Percentiles rank a stretch among this genome's conserved stretches.
Conservation (phyloP, 2,113 vertebrate genomes). For the Indri indri region DNA sequence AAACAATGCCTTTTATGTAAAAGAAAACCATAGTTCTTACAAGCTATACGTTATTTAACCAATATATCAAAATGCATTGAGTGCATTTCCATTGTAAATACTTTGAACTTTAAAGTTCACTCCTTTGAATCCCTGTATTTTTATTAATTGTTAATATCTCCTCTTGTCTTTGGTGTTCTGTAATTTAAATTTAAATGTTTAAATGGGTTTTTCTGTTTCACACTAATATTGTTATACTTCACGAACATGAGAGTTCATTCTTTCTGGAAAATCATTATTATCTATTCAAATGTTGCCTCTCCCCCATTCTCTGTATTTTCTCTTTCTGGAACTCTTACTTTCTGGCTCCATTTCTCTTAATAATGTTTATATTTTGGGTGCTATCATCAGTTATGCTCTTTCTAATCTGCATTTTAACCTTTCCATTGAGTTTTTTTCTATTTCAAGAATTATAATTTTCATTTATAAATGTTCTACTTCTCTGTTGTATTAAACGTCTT, state of each 20-base stretch:
- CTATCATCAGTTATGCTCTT: neutral
- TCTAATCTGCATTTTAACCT: neutral
- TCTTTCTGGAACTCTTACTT: neutral
- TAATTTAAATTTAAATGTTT: neutral
- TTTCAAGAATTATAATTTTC: neutral
- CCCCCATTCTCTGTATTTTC: neutral
- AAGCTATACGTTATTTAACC: neutral
- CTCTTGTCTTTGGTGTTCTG: neutral
- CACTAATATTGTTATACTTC: neutral
- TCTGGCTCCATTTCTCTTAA: neutral
- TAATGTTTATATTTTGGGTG: neutral
- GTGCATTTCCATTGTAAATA: neutral
- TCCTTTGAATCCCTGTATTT: neutral
- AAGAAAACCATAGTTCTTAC: neutral
- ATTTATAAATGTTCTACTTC: neutral
- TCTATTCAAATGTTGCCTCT: neutral
- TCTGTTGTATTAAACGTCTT: neutral
- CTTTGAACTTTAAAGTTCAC: constrained; percentile 16
- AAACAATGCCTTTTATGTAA: neutral
- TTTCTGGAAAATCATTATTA: constrained; percentile 12
- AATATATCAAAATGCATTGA: neutral
- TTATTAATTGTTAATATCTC: neutral
- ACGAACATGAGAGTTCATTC: neutral
- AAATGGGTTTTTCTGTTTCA: neutral
- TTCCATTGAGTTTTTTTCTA: neutral